Evolutionary conservation across 2,888 invertebrate genomes (phyloP), one percentile per base, ranked within the genome.

Genomic region (Tipula lateralis): DNA sequence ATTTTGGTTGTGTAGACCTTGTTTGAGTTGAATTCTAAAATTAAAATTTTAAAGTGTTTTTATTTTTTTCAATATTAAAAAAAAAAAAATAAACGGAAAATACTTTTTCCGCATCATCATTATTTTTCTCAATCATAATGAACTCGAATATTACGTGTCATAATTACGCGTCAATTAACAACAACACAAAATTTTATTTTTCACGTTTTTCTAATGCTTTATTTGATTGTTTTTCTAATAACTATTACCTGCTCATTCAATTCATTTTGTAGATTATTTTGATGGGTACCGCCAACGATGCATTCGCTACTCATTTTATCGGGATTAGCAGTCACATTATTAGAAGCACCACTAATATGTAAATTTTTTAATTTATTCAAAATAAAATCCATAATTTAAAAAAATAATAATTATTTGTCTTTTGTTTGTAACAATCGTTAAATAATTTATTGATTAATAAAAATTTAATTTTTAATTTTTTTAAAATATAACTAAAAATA

Each of bases 11-110:
- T 24, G 24, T 66, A 9, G 24, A 9, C 66, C 66, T 66, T 66
- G 66, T 66, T 66, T 66, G 24, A 66, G 66, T 66, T 66, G 24
- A 66, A 66, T 66, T 66, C 66, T 66, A 66, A 66, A 66, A 66
- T 66, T 66, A 66, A 66, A 24, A 24, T 24, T 50, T 19, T 66
- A 3, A 66, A 66, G 19, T 66, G 7, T 19, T 66, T 66, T 66
- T n/a, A 3, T 16, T 44, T 19, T 66, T 19, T 24, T 2, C 7
- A 66, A 32, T 1, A 39, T 39, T 39, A 44, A n/a, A n/a, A n/a
- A n/a, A n/a, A n/a, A n/a, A n/a, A n/a, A n/a, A n/a, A n/a, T n/a
- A n/a, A n/a, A n/a, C n/a, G n/a, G n/a, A n/a, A n/a, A n/a, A n/a
- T n/a, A n/a, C n/a, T n/a, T 66, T 66, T 66, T 66, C n/a, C 24